Conservation (phyloP, 2,888 invertebrate genomes). For the Ophion costatus region DNA sequence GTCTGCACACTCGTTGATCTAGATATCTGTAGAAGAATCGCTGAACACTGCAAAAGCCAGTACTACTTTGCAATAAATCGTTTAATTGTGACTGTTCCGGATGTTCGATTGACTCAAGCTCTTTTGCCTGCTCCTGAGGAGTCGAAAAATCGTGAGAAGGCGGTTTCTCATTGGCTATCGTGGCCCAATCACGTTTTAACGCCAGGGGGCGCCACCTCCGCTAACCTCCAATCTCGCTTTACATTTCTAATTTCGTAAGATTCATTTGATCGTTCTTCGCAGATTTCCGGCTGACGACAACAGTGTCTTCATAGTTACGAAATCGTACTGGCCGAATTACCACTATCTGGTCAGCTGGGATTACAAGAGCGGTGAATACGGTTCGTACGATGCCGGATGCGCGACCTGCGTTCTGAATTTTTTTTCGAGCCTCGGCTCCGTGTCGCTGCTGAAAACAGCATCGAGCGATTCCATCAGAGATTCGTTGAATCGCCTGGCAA, state of each 20-base stretch:
- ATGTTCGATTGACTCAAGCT: neutral
- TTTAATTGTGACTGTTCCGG: neutral
- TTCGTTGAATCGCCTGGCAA: constrained; percentile 86
- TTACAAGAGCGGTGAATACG: constrained; percentile 93
- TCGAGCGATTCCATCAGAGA: constrained; percentile 87
- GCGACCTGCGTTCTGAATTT: constrained; percentile 89
- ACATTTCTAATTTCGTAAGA: neutral
- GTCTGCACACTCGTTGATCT: constrained; percentile 70
- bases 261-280: constrained; percentile 66
- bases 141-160: neutral
- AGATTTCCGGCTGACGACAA: constrained; percentile 90
- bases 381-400: constrained; percentile 88
- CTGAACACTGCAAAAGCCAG: constrained; percentile 30
- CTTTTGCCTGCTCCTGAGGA: neutral
- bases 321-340: constrained; percentile 92
- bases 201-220: too few relatives aligned
- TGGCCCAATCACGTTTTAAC: neutral
- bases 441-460: constrained; percentile 87
- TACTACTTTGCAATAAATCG: constrained; percentile 39
- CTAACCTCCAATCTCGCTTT: neutral
- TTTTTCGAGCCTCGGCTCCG: constrained; percentile 88
- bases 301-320: constrained; percentile 89
- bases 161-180: constrained; percentile 5
- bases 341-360: constrained; percentile 92
- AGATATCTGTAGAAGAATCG: neutral